Base-by-base conservation (phyloP, 2,113 vertebrate genomes). In the Gracilinanus agilis region DNA sequence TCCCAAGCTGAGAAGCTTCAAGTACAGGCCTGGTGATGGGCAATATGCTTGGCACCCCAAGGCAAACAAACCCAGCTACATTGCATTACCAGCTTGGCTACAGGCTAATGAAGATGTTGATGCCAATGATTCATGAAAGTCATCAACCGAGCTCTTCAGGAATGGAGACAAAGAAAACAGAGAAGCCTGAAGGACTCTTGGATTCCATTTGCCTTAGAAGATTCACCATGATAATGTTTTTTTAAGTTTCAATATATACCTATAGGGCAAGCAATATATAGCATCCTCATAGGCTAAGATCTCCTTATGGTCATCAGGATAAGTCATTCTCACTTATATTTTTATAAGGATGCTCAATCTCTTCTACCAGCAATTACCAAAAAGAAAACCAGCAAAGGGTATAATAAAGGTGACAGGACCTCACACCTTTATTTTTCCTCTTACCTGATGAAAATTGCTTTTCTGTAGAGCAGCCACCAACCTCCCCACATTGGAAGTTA, bases 361-460 rank as follows among this genome's bases (percentile, higher is more conserved):
- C 49, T 92, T 88, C 8, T 53, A 90, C 44, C 93, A 92, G 93
- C 92, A 96, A 92, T 55, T 61, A 29, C 54, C 75, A 61, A 91
- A 56, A 55, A 83, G 90, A 92, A 91, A 93, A 90, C 90, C 19
- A 40, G 25, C 92, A 91, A 53, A n/a, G 3, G 55, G 53, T 44
- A 1, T 90, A 92, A 90, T 49, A 1, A n/a, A 88, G 44, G 89
- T 92, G 90, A 94, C 89, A 96, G 56, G 90, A 40, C 40, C 53
- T 96, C 61, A 83, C n/a, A 67, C 56, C 34, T 49, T 83, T 88
- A 83, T 67, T 93, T 93, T 58, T 19, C 21, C 13, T 23, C 90
- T 93, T 92, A 83, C 67, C 91, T 90, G 40, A 94, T 93, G 92
- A 95, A 89, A 95, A 96, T 95, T 95, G 61, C 90, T 94, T 93